phyloP scores from a whole-genome alignment of 2,113 vertebrate species.

The Labeo catla region DNA sequence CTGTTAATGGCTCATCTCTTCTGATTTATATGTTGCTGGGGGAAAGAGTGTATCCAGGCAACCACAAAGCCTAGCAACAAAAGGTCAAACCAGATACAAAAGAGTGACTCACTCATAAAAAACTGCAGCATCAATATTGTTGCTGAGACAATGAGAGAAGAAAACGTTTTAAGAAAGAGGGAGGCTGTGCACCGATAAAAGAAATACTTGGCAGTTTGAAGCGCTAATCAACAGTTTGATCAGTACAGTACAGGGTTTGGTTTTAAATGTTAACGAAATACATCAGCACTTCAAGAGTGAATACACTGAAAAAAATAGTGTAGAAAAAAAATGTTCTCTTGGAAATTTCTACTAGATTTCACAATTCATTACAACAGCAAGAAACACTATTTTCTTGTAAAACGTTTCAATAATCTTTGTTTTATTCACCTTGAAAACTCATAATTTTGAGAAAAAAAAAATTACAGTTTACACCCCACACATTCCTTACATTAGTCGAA shows the following conservation, averaged over 20 bases:
- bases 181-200: not conserved
- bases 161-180: slow-evolving; percentile 10
- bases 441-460: too few relatives aligned
- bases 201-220: not conserved
- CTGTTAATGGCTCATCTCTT: slow-evolving; percentile 59
- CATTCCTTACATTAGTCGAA: not conserved
- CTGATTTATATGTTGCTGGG: slow-evolving; percentile 49
- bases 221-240: not conserved
- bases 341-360: too few relatives aligned
- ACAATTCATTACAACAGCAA: too few relatives aligned
- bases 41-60: slow-evolving; percentile 60
- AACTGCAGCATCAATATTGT: slow-evolving; percentile 52
- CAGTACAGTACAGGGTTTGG: too few relatives aligned
- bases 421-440: too few relatives aligned
- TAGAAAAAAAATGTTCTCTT: not conserved
- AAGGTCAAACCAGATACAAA: slow-evolving; percentile 60
- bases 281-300: not conserved
- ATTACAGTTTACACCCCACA: not conserved
- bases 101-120: slow-evolving; percentile 57
- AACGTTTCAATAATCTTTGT: too few relatives aligned
- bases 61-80: slow-evolving; percentile 59
- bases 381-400: too few relatives aligned
- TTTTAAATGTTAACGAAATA: not conserved
- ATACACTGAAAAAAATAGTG: not conserved
- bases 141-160: slow-evolving; percentile 28